Conservation (phyloP, 2,113 vertebrate genomes). For the Psittacula cyanocephala region DNA sequence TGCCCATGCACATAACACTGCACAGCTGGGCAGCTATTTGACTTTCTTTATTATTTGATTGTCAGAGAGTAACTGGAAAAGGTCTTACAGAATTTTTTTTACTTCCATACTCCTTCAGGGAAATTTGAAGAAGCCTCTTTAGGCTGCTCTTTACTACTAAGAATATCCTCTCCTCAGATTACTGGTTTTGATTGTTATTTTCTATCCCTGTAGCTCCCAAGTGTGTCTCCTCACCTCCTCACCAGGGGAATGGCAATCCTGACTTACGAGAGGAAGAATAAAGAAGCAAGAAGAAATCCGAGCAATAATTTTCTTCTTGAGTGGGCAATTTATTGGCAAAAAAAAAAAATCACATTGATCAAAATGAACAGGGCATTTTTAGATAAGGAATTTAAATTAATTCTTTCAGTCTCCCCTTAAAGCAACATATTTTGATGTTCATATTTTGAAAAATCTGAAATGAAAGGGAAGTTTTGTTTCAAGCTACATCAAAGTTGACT, state of each 20-base stretch:
- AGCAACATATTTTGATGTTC: background rate
- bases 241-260: background rate
- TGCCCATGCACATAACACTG: fast-evolving
- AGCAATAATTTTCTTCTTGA: background rate
- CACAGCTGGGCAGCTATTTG: background rate
- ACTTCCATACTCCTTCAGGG: background rate
- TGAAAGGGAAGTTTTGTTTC: background rate
- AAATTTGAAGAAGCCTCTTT: background rate
- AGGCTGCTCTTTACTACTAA: background rate
- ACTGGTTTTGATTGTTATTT: background rate
- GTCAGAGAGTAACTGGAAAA: background rate
- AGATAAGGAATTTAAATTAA: background rate
- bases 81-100: background rate
- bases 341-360: background rate
- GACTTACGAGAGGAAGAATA: background rate
- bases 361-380: background rate
- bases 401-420: background rate
- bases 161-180: background rate
- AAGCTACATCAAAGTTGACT: background rate
- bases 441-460: background rate
- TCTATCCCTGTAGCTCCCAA: background rate
- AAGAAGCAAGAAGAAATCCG: background rate
- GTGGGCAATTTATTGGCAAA: background rate
- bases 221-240: background rate
- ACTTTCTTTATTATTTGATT: background rate